Percentiles rank a stretch among this genome's conserved stretches.
phyloP scores from a whole-genome alignment of 2,113 vertebrate species.

The Pagrus major region DNA sequence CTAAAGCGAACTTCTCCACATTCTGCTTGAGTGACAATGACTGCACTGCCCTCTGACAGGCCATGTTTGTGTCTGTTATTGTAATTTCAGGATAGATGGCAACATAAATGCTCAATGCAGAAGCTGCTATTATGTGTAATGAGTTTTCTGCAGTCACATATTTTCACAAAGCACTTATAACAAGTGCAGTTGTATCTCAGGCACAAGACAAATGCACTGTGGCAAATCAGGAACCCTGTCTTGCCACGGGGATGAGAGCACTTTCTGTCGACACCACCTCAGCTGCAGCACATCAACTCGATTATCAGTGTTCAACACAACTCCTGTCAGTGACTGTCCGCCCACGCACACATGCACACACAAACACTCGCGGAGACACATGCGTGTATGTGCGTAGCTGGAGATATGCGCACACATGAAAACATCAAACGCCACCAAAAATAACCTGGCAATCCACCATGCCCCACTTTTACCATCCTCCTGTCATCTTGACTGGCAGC shows the following conservation, averaged over 20 bases:
- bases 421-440: slow-evolving; percentile 69
- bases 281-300: slow-evolving; percentile 52
- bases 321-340: slow-evolving; percentile 70
- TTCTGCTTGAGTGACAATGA: not conserved
- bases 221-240: slow-evolving; percentile 43
- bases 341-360: slow-evolving; percentile 55
- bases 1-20: not conserved
- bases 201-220: slow-evolving; percentile 42
- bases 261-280: slow-evolving; percentile 46
- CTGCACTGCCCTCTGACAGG: not conserved
- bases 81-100: slow-evolving; percentile 10
- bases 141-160: slow-evolving; percentile 16
- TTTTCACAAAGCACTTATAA: slow-evolving; percentile 39
- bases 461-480: slow-evolving; percentile 71
- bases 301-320: slow-evolving; percentile 70
- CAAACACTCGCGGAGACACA: slow-evolving; percentile 21
- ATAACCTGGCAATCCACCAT: slow-evolving; percentile 77
- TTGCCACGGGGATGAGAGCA: slow-evolving; percentile 42
- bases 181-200: slow-evolving; percentile 37
- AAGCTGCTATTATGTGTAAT: slow-evolving; percentile 13
- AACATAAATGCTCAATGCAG: slow-evolving; percentile 21
- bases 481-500: slow-evolving; percentile 63
- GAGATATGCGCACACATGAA: slow-evolving; percentile 41
- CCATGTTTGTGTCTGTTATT: not conserved
- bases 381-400: not conserved